Percentiles rank a stretch among this genome's conserved stretches.
Conservation (phyloP, 2,113 vertebrate genomes). For the Actenoides hombroni region DNA sequence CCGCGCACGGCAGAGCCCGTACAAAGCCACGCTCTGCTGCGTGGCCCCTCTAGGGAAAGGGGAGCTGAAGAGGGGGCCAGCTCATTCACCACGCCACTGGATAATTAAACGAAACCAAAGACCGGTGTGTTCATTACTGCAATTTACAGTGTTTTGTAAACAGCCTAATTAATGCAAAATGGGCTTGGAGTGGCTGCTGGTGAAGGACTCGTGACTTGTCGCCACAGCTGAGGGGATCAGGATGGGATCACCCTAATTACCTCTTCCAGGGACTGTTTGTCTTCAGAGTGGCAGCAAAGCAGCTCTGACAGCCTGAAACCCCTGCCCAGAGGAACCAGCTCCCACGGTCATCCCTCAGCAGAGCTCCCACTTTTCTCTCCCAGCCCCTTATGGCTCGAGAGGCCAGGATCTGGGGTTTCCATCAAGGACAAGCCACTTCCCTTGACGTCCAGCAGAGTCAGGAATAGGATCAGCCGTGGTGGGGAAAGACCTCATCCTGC, state of each 20-base stretch:
- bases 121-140: not conserved
- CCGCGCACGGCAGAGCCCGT: not conserved
- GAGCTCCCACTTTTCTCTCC: not conserved
- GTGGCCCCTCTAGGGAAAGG: not conserved
- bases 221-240: not conserved
- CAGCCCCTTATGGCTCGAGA: accelerated
- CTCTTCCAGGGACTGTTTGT: not conserved
- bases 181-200: conserved; percentile 33
- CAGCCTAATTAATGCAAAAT: conserved; percentile 53
- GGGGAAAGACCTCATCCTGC: not conserved
- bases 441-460: accelerated
- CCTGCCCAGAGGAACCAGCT: not conserved
- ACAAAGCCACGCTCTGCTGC: not conserved
- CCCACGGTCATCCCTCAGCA: not conserved
- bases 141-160: conserved; percentile 62
- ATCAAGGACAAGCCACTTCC: accelerated
- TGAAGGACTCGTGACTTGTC: not conserved
- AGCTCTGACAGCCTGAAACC: not conserved
- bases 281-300: not conserved
- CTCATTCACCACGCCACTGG: conserved; percentile 25
- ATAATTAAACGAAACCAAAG: conserved; percentile 42
- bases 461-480: not conserved
- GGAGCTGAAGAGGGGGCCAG: not conserved
- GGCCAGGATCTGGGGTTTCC: not conserved
- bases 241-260: conserved; percentile 40